Conservation (phyloP, 1,140 invertebrate species). For the Drosophila santomea region DNA sequence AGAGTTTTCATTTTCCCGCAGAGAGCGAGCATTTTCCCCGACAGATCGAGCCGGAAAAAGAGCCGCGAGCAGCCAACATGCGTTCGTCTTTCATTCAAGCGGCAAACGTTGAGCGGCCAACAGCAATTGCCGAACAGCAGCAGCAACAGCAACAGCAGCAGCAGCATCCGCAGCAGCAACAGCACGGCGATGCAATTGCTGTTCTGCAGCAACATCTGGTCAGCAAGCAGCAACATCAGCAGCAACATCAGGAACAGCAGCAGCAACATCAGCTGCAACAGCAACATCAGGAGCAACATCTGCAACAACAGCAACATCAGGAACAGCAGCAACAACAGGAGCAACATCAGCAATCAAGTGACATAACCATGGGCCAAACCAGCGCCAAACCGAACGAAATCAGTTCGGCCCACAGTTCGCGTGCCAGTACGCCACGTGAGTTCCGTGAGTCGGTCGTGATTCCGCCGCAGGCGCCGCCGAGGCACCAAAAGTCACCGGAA, state of each 20-base stretch:
- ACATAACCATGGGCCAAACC: slow-evolving; percentile 76
- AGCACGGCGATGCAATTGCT: slow-evolving; percentile 55
- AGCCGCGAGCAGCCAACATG: slow-evolving; percentile 21
- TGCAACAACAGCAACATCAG: not conserved
- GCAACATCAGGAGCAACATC: slow-evolving; percentile 38
- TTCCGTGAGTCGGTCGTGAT: slow-evolving; percentile 74
- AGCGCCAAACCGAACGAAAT: slow-evolving; percentile 69
- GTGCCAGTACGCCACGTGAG: slow-evolving; percentile 68
- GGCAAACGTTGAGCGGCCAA: slow-evolving; percentile 72
- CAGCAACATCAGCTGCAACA: slow-evolving; percentile 39
- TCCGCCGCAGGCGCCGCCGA: slow-evolving; percentile 51
- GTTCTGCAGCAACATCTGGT: slow-evolving; percentile 44
- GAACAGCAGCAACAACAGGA: slow-evolving; percentile 30
- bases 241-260: slow-evolving; percentile 50
- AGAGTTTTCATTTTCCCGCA: slow-evolving; percentile 6
- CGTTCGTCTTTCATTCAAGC: slow-evolving; percentile 67
- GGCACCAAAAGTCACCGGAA: slow-evolving; percentile 52
- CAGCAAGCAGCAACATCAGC: slow-evolving; percentile 42
- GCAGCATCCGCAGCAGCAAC: slow-evolving; percentile 47
- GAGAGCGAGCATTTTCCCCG: slow-evolving; percentile 21
- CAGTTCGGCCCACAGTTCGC: slow-evolving; percentile 52
- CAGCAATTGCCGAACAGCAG: slow-evolving; percentile 34
- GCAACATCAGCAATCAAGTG: slow-evolving; percentile 46
- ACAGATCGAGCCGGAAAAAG: slow-evolving; percentile 32
- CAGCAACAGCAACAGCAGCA: slow-evolving; percentile 45